Evolutionary conservation across 2,888 invertebrate species (phyloP), one percentile per base, ranked within the genome.

Genomic region (Caenorhabditis sp.): DNA sequence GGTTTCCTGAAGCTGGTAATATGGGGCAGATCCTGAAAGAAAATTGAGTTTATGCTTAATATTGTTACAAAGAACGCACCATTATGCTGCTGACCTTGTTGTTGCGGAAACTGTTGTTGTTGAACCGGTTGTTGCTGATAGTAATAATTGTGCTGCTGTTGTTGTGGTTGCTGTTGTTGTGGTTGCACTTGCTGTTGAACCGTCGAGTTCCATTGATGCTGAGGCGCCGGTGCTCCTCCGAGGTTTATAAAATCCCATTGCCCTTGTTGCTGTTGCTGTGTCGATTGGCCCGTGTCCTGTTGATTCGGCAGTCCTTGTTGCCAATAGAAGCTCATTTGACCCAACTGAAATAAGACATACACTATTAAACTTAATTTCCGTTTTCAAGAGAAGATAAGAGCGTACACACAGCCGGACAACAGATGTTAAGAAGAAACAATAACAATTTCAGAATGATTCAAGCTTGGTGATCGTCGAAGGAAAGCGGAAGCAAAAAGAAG

Each of bases 221-320:
- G 78, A 22, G 72, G 72, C 9, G 55, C 58, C 20, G 75, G 70
- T 7, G 71, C 73, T 43, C 78, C 66, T 11, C 78, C 79, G 15
- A 80, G 78, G 56, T 79, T 81, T 27, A 80, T 79, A 63, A 78
- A 79, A 50, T 81, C 78, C 79, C 79, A 80, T 37, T 73, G 76
- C 13, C 72, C 66, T 52, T 75, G 79, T 56, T 75, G 79, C 52
- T 58, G 58, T n/a, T 59, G 48, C 24, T 62, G 55, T 37, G 50
- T 11, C 3, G 48, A 22, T 46, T 65, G 77, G 20, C 56, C 68
- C n/a, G 72, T 46, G 56, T 56, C 72, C 52, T 63, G 62, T 37
- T 63, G 59, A 27, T 65, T 41, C 43, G 43, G 78, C 52, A 76
- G 52, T 8, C 58, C 59, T 62, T 72, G 68, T 30, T 78, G 62